Base-by-base conservation (phyloP, 2,113 vertebrate species). In the Takifugu bimaculatus region DNA sequence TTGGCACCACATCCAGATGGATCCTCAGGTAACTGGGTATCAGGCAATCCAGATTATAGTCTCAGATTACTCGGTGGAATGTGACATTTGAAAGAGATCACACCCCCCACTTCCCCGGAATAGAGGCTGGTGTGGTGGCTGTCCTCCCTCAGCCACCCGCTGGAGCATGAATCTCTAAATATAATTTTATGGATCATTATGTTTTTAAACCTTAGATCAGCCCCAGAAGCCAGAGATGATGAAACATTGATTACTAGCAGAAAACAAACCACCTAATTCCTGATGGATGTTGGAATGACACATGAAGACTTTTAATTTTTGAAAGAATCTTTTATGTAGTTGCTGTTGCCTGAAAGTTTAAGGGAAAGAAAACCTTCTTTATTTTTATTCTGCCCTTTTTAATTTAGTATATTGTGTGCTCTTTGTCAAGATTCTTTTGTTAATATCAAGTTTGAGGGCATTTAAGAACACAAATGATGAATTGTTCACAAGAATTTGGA, bases 101-200 rank as follows among this genome's bases (percentile, higher is more conserved):
- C 44, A 9, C 42, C 20, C 42, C 2, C 42, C 42, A 9, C 42
- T 43, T 61, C 45, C 45, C 62, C 44, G 13, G 39, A n/a, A 53
- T 50, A 57, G 14, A 26, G 63, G 44, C 61, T 20, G 53, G 27
- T 62, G 27, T 62, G 32, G 45, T 65, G 54, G 26, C n/a, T 68
- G 53, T 73, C 63, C 26, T 52, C 59, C 53, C 28, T 26, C 45
- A 2, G 13, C 45, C 45, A 42, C 65, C 27, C 14, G 65, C 59
- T 26, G 27, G 26, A 77, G 64, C 43, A 60, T 64, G 26, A 71
- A 73, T 62, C 55, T 49, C 66, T 54, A 26, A 74, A 71, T 87
- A 48, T 65, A 60, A 77, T 87, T 82, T 80, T 63, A 73, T 57
- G 66, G 76, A 65, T 83, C 71, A 69, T 84, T 80, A 50, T 3